These are phyloP conservation scores for Halesus radiatus DNA, from an alignment of 1,140 invertebrate species.

Conservation along the genomic window DNA sequence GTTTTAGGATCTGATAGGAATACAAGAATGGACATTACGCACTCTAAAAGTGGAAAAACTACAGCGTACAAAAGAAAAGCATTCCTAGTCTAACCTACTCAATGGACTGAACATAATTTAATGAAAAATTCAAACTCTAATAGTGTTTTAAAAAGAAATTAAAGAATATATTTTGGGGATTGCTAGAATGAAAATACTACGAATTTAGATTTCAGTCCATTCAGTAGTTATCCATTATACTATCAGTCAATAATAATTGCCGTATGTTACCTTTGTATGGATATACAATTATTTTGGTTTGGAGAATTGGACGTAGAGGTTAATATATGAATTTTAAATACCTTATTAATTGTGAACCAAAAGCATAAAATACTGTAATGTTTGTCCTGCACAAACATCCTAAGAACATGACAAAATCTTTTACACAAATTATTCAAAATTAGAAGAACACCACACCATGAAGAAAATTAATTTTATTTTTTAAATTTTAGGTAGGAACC, in stretches of 20 bases:
- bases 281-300: background rate
- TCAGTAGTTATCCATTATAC: background rate
- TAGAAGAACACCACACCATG: too few relatives aligned
- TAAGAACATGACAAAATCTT: too few relatives aligned
- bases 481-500: too few relatives aligned
- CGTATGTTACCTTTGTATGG: background rate
- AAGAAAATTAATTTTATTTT: too few relatives aligned
- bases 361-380: background rate
- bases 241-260: constrained; percentile 18
- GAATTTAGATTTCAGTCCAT: background rate
- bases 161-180: too few relatives aligned
- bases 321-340: background rate
- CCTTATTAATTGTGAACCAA: background rate
- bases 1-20: too few relatives aligned
- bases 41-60: background rate
- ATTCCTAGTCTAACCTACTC: background rate
- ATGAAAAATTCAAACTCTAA: background rate
- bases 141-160: too few relatives aligned
- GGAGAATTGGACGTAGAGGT: constrained; percentile 8
- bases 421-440: too few relatives aligned
- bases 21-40: too few relatives aligned
- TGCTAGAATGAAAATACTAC: background rate
- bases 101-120: background rate
- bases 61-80: background rate
- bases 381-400: too few relatives aligned